These are phyloP conservation scores for Stomatorhinus ivindoensis DNA, from an alignment of 2,113 vertebrate genomes.

Conservation along the genomic window DNA sequence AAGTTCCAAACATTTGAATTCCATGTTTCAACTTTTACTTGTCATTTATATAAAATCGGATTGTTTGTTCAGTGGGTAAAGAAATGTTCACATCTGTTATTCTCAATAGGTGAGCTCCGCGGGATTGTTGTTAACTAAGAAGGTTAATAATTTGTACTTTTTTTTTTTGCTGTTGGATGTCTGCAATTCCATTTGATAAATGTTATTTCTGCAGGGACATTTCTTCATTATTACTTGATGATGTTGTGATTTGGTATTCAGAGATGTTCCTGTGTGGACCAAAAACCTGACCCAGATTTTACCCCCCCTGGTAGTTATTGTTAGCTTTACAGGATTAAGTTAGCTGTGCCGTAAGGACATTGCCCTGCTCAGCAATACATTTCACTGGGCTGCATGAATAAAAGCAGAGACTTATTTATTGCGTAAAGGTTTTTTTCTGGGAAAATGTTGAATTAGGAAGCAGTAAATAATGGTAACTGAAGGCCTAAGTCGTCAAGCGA, in stretches of 20 bases:
- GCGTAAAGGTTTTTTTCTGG: neutral
- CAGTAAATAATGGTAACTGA: neutral
- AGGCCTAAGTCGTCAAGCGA: neutral
- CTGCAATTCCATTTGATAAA: conserved; percentile 66
- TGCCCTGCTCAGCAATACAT: conserved; percentile 33
- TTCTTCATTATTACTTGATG: conserved; percentile 70
- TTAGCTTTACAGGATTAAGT: conserved; percentile 49
- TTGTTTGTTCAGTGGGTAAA: neutral
- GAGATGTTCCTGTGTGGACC: conserved; percentile 49
- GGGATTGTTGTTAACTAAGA: conserved; percentile 8
- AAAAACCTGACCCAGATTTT: conserved; percentile 66
- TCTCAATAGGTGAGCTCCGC: neutral
- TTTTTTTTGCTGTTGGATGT: conserved; percentile 56
- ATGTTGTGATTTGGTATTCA: conserved; percentile 42
- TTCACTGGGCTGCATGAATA: neutral
- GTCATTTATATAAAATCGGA: neutral
- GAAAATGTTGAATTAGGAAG: neutral
- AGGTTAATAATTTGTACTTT: conserved; percentile 60
- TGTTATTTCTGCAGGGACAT: conserved; percentile 51
- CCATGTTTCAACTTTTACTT: neutral
- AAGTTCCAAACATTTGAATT: neutral
- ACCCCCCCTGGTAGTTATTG: conserved; percentile 39
- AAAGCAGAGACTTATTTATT: neutral
- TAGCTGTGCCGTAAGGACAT: conserved; percentile 35
- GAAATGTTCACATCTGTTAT: neutral